These are phyloP conservation scores for Harmothoe impar DNA, from an alignment of 2,888 invertebrate species.

Conservation along the genomic window DNA sequence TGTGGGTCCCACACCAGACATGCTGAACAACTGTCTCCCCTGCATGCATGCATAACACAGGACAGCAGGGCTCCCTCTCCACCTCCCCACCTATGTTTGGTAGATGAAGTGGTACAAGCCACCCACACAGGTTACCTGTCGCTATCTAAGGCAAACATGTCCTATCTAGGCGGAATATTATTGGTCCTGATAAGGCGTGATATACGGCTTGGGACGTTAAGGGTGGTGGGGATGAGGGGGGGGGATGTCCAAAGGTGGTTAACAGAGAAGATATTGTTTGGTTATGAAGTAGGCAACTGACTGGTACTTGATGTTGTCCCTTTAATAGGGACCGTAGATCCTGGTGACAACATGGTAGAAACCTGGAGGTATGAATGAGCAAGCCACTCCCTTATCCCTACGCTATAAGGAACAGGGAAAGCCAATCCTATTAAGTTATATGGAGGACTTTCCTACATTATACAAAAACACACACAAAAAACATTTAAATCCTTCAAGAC, in stretches of 20 bases:
- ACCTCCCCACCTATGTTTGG: not conserved
- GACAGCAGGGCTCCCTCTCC: not conserved
- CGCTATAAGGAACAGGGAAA: too few species aligned
- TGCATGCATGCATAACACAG: not conserved
- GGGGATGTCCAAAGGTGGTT: not conserved
- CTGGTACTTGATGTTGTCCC: too few species aligned
- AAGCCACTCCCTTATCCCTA: too few species aligned
- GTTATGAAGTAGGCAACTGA: not conserved
- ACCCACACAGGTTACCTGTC: not conserved
- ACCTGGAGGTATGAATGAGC: too few species aligned
- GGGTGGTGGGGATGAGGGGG: not conserved
- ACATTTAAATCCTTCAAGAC: too few species aligned
- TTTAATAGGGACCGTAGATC: too few species aligned
- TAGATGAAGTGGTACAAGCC: not conserved
- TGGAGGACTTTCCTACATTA: too few species aligned
- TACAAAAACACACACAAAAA: too few species aligned
- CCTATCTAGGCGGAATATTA: not conserved
- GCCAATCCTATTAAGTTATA: too few species aligned
- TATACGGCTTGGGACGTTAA: not conserved
- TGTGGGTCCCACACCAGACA: too few species aligned
- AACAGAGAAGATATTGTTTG: not conserved
- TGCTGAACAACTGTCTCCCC: too few species aligned
- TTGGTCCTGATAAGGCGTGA: constrained; percentile 2
- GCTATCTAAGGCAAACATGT: constrained; percentile 18
- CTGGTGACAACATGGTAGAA: too few species aligned